phyloP scores from a whole-genome alignment of 2,797 vertebrate genomes.

The Lophius americanus region DNA sequence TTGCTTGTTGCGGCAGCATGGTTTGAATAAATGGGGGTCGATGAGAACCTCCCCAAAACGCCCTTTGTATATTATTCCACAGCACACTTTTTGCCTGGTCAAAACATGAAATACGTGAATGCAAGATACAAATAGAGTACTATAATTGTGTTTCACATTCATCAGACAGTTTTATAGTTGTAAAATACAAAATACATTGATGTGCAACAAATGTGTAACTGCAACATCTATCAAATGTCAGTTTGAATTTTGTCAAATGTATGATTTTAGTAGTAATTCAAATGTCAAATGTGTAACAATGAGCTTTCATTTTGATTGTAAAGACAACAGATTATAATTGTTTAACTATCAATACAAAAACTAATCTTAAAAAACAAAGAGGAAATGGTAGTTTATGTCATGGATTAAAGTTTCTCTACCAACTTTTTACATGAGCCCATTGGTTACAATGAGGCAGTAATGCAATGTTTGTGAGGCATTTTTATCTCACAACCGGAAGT shows the following conservation, averaged over 20 bases:
- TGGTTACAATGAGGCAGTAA: background rate
- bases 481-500: background rate
- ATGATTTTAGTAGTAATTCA: no score
- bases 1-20: constrained; percentile 95
- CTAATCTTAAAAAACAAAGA: background rate
- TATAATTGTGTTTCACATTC: background rate
- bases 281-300: no score
- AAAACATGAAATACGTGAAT: constrained; percentile 3
- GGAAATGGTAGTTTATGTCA: background rate
- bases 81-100: constrained; percentile 92
- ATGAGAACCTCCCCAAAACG: constrained; percentile 97
- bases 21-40: constrained; percentile 96
- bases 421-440: background rate
- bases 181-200: background rate
- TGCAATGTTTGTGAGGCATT: background rate
- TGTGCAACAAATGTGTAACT: background rate
- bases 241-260: no score
- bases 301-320: no score
- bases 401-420: background rate
- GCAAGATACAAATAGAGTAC: background rate
- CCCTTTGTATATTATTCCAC: constrained; percentile 98
- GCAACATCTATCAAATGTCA: no score
- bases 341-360: no score
- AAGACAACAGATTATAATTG: background rate
- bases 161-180: background rate